Conservation (phyloP, 2,888 invertebrate species). For the Drosophila macrospina region DNA sequence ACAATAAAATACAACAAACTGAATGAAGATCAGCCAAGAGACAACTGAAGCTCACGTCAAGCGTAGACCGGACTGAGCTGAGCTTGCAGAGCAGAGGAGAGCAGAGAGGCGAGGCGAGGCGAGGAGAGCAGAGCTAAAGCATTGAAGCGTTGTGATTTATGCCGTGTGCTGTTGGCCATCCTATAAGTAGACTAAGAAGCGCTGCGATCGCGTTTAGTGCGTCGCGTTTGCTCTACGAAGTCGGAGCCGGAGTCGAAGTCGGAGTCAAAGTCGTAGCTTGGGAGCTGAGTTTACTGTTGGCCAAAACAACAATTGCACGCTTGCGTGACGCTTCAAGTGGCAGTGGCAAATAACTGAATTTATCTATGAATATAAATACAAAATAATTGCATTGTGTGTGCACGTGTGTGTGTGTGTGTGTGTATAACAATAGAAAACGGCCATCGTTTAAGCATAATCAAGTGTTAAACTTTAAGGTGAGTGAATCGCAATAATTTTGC, state of each 20-base stretch:
- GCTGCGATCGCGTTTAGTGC: constrained; percentile 75
- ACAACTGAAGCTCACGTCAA: constrained; percentile 8
- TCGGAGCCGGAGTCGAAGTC: constrained; percentile 12
- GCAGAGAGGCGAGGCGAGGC: not conserved
- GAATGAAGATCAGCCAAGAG: constrained; percentile 1
- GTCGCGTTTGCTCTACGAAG: constrained; percentile 65
- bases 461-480: constrained; percentile 14
- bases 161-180: constrained; percentile 28
- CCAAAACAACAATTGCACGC: constrained; percentile 55
- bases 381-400: not conserved
- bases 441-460: not conserved
- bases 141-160: constrained; percentile 12
- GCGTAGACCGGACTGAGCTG: not conserved
- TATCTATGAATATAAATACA: constrained; percentile 17
- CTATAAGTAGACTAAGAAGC: constrained; percentile 78
- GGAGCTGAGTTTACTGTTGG: constrained; percentile 19
- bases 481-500: constrained; percentile 6
- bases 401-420: not conserved
- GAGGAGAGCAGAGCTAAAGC: constrained; percentile 1
- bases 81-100: no score
- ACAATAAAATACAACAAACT: constrained; percentile 41
- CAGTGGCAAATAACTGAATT: constrained; percentile 34
- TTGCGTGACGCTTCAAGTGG: constrained; percentile 55
- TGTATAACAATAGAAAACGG: constrained; percentile 12
- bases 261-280: not conserved